Percentiles rank a stretch among this genome's conserved stretches.
Conservation (phyloP, 2,888 invertebrate species). For the Plagodis dolabraria region DNA sequence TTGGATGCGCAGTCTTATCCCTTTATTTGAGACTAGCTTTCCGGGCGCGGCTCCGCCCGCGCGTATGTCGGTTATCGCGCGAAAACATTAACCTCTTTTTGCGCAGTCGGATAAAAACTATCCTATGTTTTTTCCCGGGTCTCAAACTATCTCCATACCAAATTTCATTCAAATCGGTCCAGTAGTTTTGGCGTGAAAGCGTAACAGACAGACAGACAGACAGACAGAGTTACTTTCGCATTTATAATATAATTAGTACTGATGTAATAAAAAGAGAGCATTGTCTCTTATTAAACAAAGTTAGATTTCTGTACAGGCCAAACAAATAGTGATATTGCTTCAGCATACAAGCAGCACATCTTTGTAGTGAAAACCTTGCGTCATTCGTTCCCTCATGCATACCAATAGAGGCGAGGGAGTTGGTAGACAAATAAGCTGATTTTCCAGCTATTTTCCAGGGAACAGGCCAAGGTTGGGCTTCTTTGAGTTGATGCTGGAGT, state of each 20-base stretch:
- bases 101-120: no score
- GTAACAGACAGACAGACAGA: no score
- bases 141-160: no score
- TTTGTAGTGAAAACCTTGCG: conserved; percentile 8
- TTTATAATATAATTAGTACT: no score
- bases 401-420: conserved; percentile 11
- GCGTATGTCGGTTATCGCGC: no score
- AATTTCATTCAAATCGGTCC: no score
- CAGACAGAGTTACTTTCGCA: no score
- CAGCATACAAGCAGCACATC: neutral
- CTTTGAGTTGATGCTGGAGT: conserved; percentile 9
- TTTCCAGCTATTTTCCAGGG: conserved; percentile 10
- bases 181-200: no score
- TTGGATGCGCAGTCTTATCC: no score
- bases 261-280: neutral
- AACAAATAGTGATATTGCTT: conserved; percentile 3
- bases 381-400: conserved; percentile 13
- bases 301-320: conserved; percentile 1
- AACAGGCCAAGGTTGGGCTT: conserved; percentile 12
- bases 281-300: neutral
- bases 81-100: no score
- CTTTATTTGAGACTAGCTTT: neutral
- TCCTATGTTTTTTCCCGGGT: no score
- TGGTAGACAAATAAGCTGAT: conserved; percentile 20
- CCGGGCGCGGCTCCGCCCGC: no score